Evolutionary conservation across 2,888 invertebrate species (phyloP).

Genomic region (Halictus quadricinctus): DNA sequence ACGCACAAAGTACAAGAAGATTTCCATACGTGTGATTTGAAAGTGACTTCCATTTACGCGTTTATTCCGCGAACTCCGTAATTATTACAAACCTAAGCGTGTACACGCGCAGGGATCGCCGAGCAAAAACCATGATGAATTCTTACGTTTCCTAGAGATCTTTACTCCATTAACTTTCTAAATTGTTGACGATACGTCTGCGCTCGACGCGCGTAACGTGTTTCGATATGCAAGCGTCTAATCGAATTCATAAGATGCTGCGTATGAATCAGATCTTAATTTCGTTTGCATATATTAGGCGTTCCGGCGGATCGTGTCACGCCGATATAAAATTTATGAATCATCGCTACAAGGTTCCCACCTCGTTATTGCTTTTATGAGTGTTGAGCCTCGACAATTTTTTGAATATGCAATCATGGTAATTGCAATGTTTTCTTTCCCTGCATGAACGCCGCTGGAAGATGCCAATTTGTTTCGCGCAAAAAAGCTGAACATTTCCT

Average conservation of each 20-base stretch:
- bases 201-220: background rate
- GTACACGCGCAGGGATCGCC: background rate
- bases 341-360: constrained; percentile 31
- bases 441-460: background rate
- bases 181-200: background rate
- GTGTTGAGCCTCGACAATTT: background rate
- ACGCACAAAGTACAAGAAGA: constrained; percentile 31
- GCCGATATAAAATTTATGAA: constrained; percentile 32
- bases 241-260: background rate
- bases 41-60: constrained; percentile 35
- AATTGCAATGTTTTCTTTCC: background rate
- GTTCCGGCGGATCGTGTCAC: constrained; percentile 3
- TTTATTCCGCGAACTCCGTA: constrained; percentile 16
- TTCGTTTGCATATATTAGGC: constrained; percentile 15
- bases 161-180: background rate
- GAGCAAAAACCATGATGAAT: constrained; percentile 8
- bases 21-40: constrained; percentile 27
- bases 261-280: constrained; percentile 38
- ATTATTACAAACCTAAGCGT: constrained; percentile 4
- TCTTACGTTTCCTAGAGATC: constrained; percentile 1
- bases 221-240: background rate
- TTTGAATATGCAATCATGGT: background rate
- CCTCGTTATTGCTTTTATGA: constrained; percentile 3
- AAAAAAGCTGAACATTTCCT: background rate
- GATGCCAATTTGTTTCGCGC: background rate